Percentiles rank a stretch among this genome's conserved stretches.
Evolutionary conservation across 1,140 invertebrate species (phyloP).

Genomic region (Solenopsis fugax): DNA sequence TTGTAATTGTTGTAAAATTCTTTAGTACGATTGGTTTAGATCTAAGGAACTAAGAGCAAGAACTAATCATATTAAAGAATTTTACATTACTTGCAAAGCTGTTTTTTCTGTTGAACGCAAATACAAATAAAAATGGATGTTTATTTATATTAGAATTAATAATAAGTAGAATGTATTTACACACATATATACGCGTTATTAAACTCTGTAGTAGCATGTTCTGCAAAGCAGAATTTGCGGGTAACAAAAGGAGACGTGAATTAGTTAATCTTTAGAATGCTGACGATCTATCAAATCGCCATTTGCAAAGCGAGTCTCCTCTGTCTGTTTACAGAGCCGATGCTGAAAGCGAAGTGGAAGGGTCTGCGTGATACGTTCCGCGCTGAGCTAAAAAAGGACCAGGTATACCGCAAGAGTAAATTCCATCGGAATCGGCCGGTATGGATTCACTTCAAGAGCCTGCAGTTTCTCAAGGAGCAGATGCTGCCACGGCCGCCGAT

Average conservation of each 20-base stretch:
- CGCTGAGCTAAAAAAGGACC: conserved; percentile 85
- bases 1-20: too few species aligned
- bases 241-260: background rate
- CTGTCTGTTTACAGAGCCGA: conserved; percentile 78
- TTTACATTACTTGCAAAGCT: too few species aligned
- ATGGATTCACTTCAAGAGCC: conserved; percentile 84
- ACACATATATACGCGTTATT: too few species aligned
- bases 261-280: background rate
- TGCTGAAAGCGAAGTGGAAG: conserved; percentile 86
- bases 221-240: too few species aligned
- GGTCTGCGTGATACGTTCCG: conserved; percentile 85
- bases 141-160: too few species aligned
- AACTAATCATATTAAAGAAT: too few species aligned
- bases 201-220: too few species aligned
- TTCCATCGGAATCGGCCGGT: conserved; percentile 81
- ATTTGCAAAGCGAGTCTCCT: background rate
- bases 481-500: conserved; percentile 84
- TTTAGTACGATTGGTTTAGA: too few species aligned
- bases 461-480: conserved; percentile 85
- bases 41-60: too few species aligned
- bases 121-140: too few species aligned
- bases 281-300: background rate
- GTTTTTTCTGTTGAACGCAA: too few species aligned
- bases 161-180: too few species aligned
- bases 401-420: conserved; percentile 82